These are phyloP conservation scores for Charina bottae DNA, from an alignment of 2,113 vertebrate species.

Conservation along the genomic window DNA sequence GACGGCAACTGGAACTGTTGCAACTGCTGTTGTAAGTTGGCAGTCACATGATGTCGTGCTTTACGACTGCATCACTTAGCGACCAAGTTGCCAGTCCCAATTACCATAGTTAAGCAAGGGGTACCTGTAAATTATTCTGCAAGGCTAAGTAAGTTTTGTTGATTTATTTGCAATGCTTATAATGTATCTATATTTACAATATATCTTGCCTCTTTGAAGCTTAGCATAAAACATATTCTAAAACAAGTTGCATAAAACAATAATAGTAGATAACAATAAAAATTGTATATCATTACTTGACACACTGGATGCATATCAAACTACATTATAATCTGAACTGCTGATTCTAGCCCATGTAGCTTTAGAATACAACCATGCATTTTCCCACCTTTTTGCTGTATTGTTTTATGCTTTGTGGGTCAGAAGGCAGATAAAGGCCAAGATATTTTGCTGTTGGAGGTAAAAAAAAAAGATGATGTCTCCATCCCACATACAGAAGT, in stretches of 20 bases:
- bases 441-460: neutral
- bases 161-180: neutral
- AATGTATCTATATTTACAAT: neutral
- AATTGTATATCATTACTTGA: neutral
- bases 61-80: neutral
- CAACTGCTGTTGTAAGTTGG: neutral
- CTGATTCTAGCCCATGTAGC: neutral
- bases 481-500: neutral
- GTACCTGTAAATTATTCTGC: neutral
- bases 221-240: neutral
- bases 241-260: neutral
- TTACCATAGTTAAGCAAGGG: neutral
- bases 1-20: neutral
- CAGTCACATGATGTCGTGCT: neutral
- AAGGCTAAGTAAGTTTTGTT: neutral
- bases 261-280: neutral
- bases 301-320: neutral
- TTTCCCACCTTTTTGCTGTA: neutral
- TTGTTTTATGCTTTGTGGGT: neutral
- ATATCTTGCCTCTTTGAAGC: neutral
- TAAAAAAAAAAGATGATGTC: neutral
- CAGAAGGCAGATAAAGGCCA: neutral
- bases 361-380: neutral
- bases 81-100: neutral
- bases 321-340: neutral